phyloP scores from a whole-genome alignment of 2,888 invertebrate genomes.

The Hartigia nigra region DNA sequence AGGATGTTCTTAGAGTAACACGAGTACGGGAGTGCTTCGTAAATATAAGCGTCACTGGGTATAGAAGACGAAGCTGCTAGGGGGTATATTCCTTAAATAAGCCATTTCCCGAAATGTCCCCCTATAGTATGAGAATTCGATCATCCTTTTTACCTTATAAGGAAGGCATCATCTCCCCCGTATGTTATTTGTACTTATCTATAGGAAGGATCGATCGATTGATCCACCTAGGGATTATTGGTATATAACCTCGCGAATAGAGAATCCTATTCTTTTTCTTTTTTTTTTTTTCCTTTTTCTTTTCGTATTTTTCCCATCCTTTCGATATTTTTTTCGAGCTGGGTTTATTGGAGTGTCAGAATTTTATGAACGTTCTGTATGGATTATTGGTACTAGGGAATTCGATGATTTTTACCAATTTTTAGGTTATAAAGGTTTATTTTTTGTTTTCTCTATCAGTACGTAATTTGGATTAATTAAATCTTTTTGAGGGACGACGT shows the following conservation, averaged over 20 bases:
- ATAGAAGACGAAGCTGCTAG: background rate
- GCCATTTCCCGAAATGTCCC: background rate
- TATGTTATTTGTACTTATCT: background rate
- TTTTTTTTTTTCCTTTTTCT: background rate
- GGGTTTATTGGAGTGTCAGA: background rate
- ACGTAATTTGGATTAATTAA: no score
- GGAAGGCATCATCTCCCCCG: background rate
- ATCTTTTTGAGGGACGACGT: no score
- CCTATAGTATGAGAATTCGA: background rate
- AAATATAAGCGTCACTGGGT: slow-evolving; percentile 35
- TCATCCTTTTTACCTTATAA: background rate
- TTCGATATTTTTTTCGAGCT: background rate
- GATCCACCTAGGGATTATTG: background rate
- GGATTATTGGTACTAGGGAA: background rate
- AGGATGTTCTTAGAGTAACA: slow-evolving; percentile 30
- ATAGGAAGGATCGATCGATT: background rate
- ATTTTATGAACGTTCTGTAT: background rate
- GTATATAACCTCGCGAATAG: background rate
- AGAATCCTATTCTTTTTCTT: background rate
- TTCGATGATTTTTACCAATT: background rate
- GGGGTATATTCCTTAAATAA: background rate
- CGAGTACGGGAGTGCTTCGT: slow-evolving; percentile 43
- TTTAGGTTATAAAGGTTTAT: no score
- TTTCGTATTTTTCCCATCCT: background rate
- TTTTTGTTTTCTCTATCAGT: no score